Evolutionary conservation across 2,888 invertebrate species (phyloP), one percentile per base, ranked within the genome.

Genomic region (Cantharis flavilabris): DNA sequence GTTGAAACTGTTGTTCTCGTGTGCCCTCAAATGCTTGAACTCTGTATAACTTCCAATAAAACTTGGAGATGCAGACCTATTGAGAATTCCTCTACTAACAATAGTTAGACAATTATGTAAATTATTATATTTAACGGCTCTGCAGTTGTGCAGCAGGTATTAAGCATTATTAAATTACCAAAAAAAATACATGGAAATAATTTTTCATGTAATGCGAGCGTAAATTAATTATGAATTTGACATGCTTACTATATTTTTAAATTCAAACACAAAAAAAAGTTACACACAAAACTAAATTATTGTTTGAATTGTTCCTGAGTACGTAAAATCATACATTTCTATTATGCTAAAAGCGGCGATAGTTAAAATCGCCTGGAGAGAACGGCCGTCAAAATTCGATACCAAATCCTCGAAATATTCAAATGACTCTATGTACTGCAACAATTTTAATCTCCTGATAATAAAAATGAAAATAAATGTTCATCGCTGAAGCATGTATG

Each of bases 401-500:
- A 83, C 81, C 84, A 84, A 86, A 86, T 86, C 85, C 85, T 85
- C 84, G 83, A 82, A 82, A 86, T 86, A 86, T 86, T 86, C 85
- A 86, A 86, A 86, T 86, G 86, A 85, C 86, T 86, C 86, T 84
- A 84, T 86, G 86, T 86, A 87, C 86, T 87, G 88, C 88, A 88
- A 88, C 88, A 88, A 87, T 88, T 88, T 88, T 88, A 88, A 88
- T 88, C 88, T 88, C 88, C 87, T 88, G 88, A 88, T 88, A 88
- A 88, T 88, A 88, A 88, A 88, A 88, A 88, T 88, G 88, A 88
- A 88, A 88, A 88, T 88, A 87, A 88, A 88, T 88, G 88, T 88
- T 87, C 88, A 87, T 87, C 87, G 88, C 85, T 84, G 86, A 86
- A 86, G 86, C 85, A 84, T 85, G 85, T 85, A 84, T 84, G 84